Evolutionary conservation across 1,140 invertebrate genomes (phyloP).

Genomic region (Drepana arcuata): DNA sequence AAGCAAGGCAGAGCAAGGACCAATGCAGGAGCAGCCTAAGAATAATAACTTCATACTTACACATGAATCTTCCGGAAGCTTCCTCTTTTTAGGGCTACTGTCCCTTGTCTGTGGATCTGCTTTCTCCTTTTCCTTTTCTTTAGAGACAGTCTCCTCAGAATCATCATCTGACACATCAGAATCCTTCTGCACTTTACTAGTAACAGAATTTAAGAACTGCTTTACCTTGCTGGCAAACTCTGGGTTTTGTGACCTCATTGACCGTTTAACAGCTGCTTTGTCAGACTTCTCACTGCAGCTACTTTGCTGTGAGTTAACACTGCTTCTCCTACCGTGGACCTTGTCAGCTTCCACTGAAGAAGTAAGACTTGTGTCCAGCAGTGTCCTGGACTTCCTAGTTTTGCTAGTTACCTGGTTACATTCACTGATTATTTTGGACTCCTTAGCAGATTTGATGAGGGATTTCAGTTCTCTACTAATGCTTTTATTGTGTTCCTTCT

Average conservation of each 20-base stretch:
- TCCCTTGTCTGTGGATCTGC: conserved; percentile 9
- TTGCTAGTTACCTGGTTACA: conserved; percentile 62
- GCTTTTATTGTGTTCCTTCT: conserved; percentile 54
- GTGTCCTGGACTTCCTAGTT: conserved; percentile 54
- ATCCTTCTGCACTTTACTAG: conserved; percentile 40
- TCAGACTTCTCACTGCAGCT: conserved; percentile 54
- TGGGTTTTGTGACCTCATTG: conserved; percentile 73
- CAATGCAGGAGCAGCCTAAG: too few species aligned
- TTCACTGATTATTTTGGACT: conserved; percentile 69
- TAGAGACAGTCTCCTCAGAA: conserved; percentile 17
- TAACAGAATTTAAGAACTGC: conserved; percentile 69
- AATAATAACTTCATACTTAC: conserved; percentile 30
- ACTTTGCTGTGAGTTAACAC: conserved; percentile 49
- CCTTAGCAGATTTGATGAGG: conserved; percentile 64
- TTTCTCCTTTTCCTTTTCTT: conserved; percentile 11
- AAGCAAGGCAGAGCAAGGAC: too few species aligned
- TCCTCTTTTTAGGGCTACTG: conserved; percentile 42
- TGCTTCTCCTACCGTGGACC: conserved; percentile 35
- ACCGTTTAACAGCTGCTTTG: conserved; percentile 42
- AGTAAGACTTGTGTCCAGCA: conserved; percentile 40
- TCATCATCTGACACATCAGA: conserved; percentile 38
- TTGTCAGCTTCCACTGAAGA: conserved; percentile 36
- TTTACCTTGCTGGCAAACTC: conserved; percentile 74
- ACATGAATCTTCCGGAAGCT: conserved; percentile 16
- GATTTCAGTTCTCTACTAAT: conserved; percentile 64